These are phyloP conservation scores for Stenopsyche tienmushanensis DNA, from an alignment of 1,140 invertebrate species.

Conservation along the genomic window DNA sequence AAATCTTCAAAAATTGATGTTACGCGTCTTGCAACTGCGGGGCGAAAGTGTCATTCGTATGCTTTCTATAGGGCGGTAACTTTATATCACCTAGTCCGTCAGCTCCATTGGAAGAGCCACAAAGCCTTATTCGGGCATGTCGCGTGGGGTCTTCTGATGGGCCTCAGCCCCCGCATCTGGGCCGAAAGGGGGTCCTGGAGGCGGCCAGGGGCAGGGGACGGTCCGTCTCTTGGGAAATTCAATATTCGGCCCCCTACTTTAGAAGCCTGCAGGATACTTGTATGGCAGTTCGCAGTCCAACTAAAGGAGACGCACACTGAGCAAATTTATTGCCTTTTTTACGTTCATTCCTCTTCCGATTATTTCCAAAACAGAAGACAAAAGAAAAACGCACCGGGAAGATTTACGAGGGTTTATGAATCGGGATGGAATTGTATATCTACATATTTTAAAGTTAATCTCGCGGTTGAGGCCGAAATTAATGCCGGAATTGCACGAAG, in stretches of 20 bases:
- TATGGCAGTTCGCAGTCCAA: conserved; percentile 16
- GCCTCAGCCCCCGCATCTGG: background rate
- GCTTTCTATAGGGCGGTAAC: background rate
- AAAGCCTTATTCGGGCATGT: conserved; percentile 24
- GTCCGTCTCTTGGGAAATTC: conserved; percentile 41
- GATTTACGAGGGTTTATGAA: conserved; percentile 7
- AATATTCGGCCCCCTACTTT: conserved; percentile 40
- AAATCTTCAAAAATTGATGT: too few species aligned
- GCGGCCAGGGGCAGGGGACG: conserved; percentile 12
- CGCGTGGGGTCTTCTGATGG: conserved; percentile 2
- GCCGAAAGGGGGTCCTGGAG: background rate
- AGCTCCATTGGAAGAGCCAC: conserved; percentile 23
- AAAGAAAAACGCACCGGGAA: background rate
- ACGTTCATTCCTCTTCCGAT: conserved; percentile 6
- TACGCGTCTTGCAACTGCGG: too few species aligned
- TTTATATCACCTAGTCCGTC: conserved; percentile 22
- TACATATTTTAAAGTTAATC: too few species aligned
- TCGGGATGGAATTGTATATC: background rate
- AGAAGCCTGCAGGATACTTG: conserved; percentile 22
- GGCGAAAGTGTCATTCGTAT: too few species aligned
- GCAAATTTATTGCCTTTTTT: conserved; percentile 10
- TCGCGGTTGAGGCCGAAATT: too few species aligned
- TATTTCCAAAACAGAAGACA: conserved; percentile 9
- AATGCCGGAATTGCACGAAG: too few species aligned
- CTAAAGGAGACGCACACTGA: conserved; percentile 5